Evolutionary conservation across 2,797 vertebrate species (phyloP).

Genomic region (Buphagus erythrorhynchus): DNA sequence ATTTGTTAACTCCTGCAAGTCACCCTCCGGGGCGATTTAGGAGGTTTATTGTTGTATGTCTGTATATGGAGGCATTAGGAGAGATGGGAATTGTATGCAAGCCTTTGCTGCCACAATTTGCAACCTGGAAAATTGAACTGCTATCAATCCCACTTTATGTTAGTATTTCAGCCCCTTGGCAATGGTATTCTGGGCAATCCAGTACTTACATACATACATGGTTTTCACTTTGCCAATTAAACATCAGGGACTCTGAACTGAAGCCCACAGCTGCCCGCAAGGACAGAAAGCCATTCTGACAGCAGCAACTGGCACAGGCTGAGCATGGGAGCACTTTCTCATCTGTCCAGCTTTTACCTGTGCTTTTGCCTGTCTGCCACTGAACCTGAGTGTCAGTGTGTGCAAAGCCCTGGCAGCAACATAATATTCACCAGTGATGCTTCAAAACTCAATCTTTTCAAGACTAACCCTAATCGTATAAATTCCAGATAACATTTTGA

Average conservation of each 20-base stretch:
- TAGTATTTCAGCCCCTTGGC: not conserved
- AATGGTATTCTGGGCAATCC: not conserved
- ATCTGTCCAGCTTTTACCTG: not conserved
- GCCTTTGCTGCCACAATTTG: not conserved
- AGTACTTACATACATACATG: not conserved
- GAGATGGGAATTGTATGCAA: not conserved
- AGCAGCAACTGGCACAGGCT: rapidly evolving
- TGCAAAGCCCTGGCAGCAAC: not conserved
- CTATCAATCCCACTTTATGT: not conserved
- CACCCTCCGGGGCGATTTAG: not conserved
- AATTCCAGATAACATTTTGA: not conserved
- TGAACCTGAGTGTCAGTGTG: rapidly evolving
- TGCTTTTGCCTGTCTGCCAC: not conserved
- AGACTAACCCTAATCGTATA: not conserved
- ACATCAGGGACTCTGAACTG: not conserved
- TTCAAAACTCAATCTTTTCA: not conserved
- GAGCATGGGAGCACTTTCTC: not conserved
- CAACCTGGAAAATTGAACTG: not conserved
- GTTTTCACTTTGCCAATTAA: not conserved
- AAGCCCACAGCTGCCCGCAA: not conserved
- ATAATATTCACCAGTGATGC: not conserved
- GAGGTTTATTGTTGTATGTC: not conserved
- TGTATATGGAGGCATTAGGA: not conserved
- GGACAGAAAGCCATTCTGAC: not conserved
- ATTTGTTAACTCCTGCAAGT: not conserved